Percentiles rank a stretch among this genome's conserved stretches.
Conservation (phyloP, 2,888 invertebrate genomes). For the Trissoscelio sp. region DNA sequence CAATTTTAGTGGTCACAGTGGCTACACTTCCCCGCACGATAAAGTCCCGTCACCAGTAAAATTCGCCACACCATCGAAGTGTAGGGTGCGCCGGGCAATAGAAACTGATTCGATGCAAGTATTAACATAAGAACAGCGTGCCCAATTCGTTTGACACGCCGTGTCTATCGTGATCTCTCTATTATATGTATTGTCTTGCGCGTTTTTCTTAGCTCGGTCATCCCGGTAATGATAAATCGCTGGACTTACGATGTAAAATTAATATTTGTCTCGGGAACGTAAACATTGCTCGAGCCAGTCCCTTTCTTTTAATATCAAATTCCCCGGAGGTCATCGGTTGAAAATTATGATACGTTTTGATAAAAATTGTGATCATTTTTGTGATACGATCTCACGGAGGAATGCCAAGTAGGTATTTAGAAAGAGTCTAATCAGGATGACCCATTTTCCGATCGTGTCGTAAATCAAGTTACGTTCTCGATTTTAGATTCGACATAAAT, state of each 20-base stretch:
- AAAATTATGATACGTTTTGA: constrained; percentile 48
- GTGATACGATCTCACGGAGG: constrained; percentile 37
- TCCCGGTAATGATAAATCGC: constrained; percentile 45
- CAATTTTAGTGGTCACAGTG: constrained; percentile 81
- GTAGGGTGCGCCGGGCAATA: constrained; percentile 68
- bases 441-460: constrained; percentile 42
- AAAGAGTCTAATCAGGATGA: constrained; percentile 56
- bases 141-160: constrained; percentile 79
- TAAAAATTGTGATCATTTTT: constrained; percentile 52
- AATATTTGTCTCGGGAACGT: constrained; percentile 18
- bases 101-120: constrained; percentile 78
- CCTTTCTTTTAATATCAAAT: constrained; percentile 28
- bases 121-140: constrained; percentile 82
- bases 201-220: constrained; percentile 31
- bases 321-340: constrained; percentile 34
- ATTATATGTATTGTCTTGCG: constrained; percentile 73
- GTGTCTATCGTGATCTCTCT: constrained; percentile 76
- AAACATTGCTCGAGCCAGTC: constrained; percentile 13
- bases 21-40: constrained; percentile 81
- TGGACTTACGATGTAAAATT: constrained; percentile 15
- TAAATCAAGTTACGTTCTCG: constrained; percentile 52
- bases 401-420: constrained; percentile 52
- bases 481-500: constrained; percentile 62
- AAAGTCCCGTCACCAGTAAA: constrained; percentile 78
- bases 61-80: constrained; percentile 79